Evolutionary conservation across 2,888 invertebrate genomes (phyloP).

Genomic region (Cistogaster globosa): DNA sequence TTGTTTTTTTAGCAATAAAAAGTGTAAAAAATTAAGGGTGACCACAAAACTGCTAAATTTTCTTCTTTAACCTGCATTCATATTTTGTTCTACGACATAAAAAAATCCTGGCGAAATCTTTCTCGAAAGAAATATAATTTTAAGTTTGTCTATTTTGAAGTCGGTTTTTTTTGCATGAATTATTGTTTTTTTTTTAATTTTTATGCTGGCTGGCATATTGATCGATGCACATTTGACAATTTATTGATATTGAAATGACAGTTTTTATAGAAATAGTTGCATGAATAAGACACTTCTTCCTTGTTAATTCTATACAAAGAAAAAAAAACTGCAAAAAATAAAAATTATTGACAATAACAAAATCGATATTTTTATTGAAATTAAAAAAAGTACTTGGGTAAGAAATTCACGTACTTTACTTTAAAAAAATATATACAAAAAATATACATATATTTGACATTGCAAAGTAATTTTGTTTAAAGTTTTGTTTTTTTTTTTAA

Average conservation of each 20-base stretch:
- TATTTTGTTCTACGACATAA: no score
- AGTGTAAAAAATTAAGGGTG: no score
- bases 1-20: no score
- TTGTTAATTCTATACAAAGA: slow-evolving; percentile 57
- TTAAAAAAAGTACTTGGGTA: slow-evolving; percentile 42
- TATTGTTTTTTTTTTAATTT: background rate
- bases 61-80: no score
- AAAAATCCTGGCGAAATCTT: no score
- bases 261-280: slow-evolving; percentile 25
- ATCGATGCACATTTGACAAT: slow-evolving; percentile 30
- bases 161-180: no score
- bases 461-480: slow-evolving; percentile 12
- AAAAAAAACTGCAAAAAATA: slow-evolving; percentile 26
- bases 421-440: slow-evolving; percentile 1
- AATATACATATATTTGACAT: background rate
- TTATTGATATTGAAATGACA: slow-evolving; percentile 41
- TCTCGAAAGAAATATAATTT: no score
- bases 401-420: slow-evolving; percentile 48
- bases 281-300: slow-evolving; percentile 47
- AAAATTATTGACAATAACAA: slow-evolving; percentile 27
- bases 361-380: background rate
- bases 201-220: slow-evolving; percentile 9
- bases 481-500: background rate
- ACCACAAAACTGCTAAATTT: no score
- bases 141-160: no score